Evolutionary conservation across 1,140 invertebrate genomes (phyloP), one percentile per base, ranked within the genome.

Genomic region (Euglossa dilemma): DNA sequence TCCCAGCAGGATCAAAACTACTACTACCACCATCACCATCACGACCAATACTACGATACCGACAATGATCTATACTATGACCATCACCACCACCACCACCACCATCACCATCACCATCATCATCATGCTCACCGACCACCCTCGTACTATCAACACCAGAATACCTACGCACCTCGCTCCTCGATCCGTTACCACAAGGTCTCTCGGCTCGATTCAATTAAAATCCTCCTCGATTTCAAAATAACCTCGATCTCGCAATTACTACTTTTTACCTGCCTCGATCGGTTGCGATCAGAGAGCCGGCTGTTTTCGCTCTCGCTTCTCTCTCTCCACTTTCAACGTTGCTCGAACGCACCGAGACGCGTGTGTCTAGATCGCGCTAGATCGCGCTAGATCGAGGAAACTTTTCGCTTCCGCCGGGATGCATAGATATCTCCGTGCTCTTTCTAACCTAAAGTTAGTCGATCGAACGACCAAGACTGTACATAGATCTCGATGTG

Each of bases 141-240:
- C 91, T 93, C 91, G 91, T 92, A 93, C 85, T 91, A 92, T 87
- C 92, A 92, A 91, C 92, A 92, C 88, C 92, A 92, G 89, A 92
- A 91, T 90, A 92, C 90, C 90, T 92, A 92, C 91, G 92, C 90
- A 93, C 92, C 93, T 94, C 93, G 93, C 91, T 94, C 91, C 92
- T 94, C 92, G 91, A 94, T 93, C 90, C 92, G 90, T 93, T 91
- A 93, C 85, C 93, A 92, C 87, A 93, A 94, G 94, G 94, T 94
- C 90, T 94, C 88, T 94, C 89, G 91, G 86, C 88, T 91, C 91
- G 92, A 89, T 93, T 92, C 89, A 91, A 91, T 25, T 66, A 73
- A 87, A 84, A 80, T 63, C 59, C 84, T 75, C 20, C 73, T 52
- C 56, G 56, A 54, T 78, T 80, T 79, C 43, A n/a, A 69, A n/a